Evolutionary conservation across 2,888 invertebrate genomes (phyloP), one percentile per base, ranked within the genome.

Genomic region (Scelioninae gen. 2): DNA sequence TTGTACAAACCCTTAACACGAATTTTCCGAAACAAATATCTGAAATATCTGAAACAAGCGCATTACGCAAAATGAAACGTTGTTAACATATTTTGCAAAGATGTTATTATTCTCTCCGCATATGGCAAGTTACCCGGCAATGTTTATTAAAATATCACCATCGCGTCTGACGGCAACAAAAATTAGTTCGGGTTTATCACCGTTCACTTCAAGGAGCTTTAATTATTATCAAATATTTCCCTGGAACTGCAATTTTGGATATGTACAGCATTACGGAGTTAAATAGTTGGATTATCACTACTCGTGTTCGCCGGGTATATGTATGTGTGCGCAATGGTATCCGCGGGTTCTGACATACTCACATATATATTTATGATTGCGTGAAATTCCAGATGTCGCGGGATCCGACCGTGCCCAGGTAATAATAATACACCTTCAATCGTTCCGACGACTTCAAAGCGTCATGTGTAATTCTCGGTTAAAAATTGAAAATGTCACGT

Each of bases 311-410:
- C 35, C 10, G 6, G 25, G 31, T 31, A 35, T 35, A n/a, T 33
- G 33, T 50, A 9, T 16, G 18, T 33, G 48, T 50, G 15, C n/a
- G 9, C 11, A 46, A 22, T n/a, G 13, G 13, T 2, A 15, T 53
- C 15, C 10, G 22, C 25, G 53, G 22, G 55, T 55, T 55, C 22
- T 41, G 41, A 55, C 16, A 28, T 39, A n/a, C 55, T 55, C 25
- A 11, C 55, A 41, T 55, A 41, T n/a, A n/a, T 55, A 39, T 41
- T 55, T 55, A 55, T 41, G 41, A 55, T 55, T 55, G 41, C n/a
- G 41, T 55, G 41, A 55, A 55, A 55, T 55, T 55, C 41, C 41
- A 28, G 55, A 55, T 25, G 25, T 53, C n/a, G 55, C 28, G 28
- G 11, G 16, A 15, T 55, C 41, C 15, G 28, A 25, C n/a, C 13